phyloP scores from a whole-genome alignment of 2,113 vertebrate species.

The Cichladusa arquata region DNA sequence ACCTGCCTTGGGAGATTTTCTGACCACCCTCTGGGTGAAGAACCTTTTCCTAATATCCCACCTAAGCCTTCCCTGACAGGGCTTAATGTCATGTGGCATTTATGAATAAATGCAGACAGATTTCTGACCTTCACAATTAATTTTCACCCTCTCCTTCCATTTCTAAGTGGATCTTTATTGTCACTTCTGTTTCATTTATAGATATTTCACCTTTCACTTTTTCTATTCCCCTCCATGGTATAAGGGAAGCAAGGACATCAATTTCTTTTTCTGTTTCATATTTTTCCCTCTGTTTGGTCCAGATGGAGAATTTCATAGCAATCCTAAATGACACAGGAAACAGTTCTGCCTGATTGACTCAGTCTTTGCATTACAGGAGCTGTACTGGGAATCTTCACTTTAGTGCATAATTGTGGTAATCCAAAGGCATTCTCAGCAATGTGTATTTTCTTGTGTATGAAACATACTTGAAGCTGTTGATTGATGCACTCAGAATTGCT shows the following conservation, averaged over 20 bases:
- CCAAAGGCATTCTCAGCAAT: neutral
- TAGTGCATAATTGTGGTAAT: neutral
- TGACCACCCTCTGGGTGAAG: neutral
- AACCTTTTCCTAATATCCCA: neutral
- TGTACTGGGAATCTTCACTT: neutral
- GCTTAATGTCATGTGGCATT: neutral
- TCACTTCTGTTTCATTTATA: neutral
- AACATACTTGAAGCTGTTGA: neutral
- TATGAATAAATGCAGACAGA: neutral
- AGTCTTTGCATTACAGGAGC: neutral
- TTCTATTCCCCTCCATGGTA: neutral
- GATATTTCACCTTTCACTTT: accelerated
- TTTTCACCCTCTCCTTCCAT: neutral
- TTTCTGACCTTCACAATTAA: neutral
- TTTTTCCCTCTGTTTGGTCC: neutral
- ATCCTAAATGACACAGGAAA: neutral
- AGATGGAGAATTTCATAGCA: neutral
- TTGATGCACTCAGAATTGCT: neutral
- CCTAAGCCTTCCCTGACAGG: neutral
- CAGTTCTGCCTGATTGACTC: neutral
- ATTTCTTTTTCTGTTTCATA: neutral
- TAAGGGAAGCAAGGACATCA: neutral
- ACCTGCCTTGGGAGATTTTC: neutral
- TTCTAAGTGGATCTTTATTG: neutral
- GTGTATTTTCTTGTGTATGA: neutral